Conservation (phyloP, 2,797 vertebrate genomes). For the Gorsachius magnificus region DNA sequence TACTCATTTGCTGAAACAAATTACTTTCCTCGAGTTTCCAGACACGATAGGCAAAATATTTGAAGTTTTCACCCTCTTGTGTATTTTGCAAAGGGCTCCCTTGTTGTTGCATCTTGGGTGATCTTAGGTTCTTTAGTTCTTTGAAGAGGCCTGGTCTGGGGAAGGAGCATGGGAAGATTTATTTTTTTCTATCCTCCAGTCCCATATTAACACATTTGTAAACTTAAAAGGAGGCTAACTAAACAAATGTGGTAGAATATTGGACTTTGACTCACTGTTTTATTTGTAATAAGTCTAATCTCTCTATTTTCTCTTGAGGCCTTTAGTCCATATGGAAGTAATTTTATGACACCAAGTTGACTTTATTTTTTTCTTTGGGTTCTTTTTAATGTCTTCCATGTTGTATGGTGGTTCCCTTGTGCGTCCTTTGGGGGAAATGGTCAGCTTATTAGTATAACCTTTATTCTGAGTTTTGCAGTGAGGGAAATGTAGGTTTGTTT, state of each 20-base stretch:
- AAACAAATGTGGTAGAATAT: neutral
- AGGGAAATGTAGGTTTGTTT: neutral
- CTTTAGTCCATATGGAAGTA: constrained; percentile 35
- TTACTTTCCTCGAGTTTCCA: neutral
- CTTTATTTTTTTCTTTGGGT: neutral
- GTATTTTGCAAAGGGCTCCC: neutral
- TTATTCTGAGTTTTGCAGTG: neutral
- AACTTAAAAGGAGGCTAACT: neutral
- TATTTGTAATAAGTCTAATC: constrained; percentile 6
- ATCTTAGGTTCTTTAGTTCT: neutral
- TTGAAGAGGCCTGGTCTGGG: neutral
- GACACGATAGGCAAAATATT: neutral
- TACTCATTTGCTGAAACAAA: neutral
- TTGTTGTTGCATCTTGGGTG: neutral
- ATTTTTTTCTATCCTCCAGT: neutral
- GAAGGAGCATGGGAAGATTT: neutral
- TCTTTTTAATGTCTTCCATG: constrained; percentile 33
- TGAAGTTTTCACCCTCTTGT: neutral
- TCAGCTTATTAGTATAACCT: neutral
- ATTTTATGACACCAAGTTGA: constrained; percentile 5
- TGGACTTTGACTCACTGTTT: constrained; percentile 7
- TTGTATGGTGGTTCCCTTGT: neutral
- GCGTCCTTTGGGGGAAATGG: neutral
- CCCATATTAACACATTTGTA: neutral
- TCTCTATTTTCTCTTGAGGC: constrained; percentile 3